phyloP scores from a whole-genome alignment of 2,797 vertebrate genomes.

The Sebastes itinus region DNA sequence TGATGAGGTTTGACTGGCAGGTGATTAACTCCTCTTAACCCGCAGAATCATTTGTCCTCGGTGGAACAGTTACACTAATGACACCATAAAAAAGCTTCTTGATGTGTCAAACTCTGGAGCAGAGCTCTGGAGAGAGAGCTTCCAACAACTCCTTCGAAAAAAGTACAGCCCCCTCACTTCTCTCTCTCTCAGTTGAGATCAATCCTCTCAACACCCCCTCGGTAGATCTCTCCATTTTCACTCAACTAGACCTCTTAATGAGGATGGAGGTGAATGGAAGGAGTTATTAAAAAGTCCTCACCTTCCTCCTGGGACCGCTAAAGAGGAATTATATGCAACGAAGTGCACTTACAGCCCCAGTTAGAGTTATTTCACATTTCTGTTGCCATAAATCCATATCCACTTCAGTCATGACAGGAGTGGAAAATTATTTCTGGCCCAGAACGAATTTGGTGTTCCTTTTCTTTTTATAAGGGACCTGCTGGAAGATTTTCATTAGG shows the following conservation, averaged over 20 bases:
- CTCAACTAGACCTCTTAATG: slow-evolving; percentile 73
- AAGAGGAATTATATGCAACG: slow-evolving; percentile 78
- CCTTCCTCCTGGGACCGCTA: slow-evolving; percentile 67
- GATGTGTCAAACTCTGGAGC: slow-evolving; percentile 68
- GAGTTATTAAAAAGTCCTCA: slow-evolving; percentile 83
- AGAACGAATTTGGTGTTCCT: slow-evolving; percentile 42
- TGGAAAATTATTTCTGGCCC: slow-evolving; percentile 56
- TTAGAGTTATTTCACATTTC: slow-evolving; percentile 75
- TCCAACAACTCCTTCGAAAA: slow-evolving; percentile 56
- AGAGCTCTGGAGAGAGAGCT: slow-evolving; percentile 43
- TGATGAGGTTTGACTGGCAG: slow-evolving; percentile 80
- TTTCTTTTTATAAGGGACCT: slow-evolving; percentile 37
- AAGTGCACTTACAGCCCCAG: slow-evolving; percentile 73
- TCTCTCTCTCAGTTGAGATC: slow-evolving; percentile 54
- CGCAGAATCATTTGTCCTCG: slow-evolving; percentile 72
- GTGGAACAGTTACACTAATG: slow-evolving; percentile 75
- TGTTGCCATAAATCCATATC: slow-evolving; percentile 68
- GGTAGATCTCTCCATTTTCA: slow-evolving; percentile 57
- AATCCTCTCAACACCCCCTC: slow-evolving; percentile 64
- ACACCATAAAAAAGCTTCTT: slow-evolving; percentile 70
- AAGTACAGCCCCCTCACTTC: slow-evolving; percentile 58
- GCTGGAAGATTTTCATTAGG: slow-evolving; percentile 54
- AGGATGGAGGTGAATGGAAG: slow-evolving; percentile 76
- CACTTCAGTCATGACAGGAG: slow-evolving; percentile 40
- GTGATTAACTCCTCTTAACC: slow-evolving; percentile 84